A percentile compares a stretch with the other conserved stretches of the same genome.
Conservation (phyloP, 2,888 invertebrate species). For the Cryptops parisi region DNA sequence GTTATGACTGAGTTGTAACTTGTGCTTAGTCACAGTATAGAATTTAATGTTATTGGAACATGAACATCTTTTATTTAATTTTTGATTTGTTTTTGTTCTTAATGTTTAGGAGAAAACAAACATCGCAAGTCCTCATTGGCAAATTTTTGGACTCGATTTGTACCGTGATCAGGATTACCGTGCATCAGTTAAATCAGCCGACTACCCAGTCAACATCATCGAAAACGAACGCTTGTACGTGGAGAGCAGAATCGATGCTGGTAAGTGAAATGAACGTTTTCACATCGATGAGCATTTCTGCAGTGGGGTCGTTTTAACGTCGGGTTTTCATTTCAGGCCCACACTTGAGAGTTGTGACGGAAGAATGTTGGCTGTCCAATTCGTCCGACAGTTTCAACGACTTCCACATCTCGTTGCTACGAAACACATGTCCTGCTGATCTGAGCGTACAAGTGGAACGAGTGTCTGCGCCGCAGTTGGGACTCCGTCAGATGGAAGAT, state of each 20-base stretch:
- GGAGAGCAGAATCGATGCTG: conserved; percentile 25
- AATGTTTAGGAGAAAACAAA: no score
- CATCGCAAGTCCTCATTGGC: conserved; percentile 10
- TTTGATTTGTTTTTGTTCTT: background rate
- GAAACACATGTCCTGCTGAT: conserved; percentile 26
- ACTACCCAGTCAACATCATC: conserved; percentile 21
- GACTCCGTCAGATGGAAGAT: conserved; percentile 10
- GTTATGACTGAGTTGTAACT: no score
- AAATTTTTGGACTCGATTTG: conserved; percentile 19
- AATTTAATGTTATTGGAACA: no score
- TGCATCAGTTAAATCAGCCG: conserved; percentile 14
- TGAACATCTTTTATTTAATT: background rate
- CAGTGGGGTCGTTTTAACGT: conserved; percentile 3
- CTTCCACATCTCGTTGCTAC: conserved; percentile 20
- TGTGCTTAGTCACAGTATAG: no score
- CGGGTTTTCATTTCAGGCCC: no score
- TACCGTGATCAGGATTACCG: conserved; percentile 21
- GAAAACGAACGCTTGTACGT: conserved; percentile 24
- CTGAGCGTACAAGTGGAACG: conserved; percentile 21
- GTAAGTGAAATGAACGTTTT: no score
- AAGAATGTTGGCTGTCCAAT: conserved; percentile 28
- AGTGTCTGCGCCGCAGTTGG: background rate
- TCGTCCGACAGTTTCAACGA: conserved; percentile 16
- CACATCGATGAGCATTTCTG: background rate
- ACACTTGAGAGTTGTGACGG: conserved; percentile 24